Conservation (phyloP, 1,140 invertebrate species). For the Drosophila kikkawai region DNA sequence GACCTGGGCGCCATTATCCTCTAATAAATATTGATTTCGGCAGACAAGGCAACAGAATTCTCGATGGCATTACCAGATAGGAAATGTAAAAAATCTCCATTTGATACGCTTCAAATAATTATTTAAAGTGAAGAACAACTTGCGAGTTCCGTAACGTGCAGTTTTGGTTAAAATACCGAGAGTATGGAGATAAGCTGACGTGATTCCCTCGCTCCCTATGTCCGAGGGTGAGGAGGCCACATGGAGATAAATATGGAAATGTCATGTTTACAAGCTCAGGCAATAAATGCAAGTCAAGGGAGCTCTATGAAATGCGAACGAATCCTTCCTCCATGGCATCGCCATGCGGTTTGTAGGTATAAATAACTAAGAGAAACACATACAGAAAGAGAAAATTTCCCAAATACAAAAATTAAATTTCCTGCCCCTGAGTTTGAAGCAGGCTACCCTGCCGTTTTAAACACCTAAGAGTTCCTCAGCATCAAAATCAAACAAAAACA, state of each 20-base stretch:
- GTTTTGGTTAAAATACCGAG: not conserved
- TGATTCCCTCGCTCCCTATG: conserved; percentile 20
- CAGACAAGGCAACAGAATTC: conserved; percentile 63
- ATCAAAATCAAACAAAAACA: not conserved
- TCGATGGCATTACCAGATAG: conserved; percentile 18
- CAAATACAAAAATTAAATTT: not conserved
- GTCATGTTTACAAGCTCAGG: conserved; percentile 69
- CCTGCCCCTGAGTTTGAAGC: not conserved
- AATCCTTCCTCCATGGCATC: conserved; percentile 4
- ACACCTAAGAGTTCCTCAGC: not conserved
- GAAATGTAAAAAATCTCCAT: conserved; percentile 17
- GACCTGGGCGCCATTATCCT: conserved; percentile 44
- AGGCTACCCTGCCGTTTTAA: not conserved
- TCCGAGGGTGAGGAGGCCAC: conserved; percentile 12
- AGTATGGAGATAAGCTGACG: conserved; percentile 13
- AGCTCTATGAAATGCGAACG: conserved; percentile 50
- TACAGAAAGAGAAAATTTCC: conserved; percentile 60
- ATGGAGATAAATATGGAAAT: conserved; percentile 70
- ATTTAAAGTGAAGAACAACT: conserved; percentile 68
- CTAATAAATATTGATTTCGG: conserved; percentile 74
- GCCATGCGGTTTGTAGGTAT: conserved; percentile 1
- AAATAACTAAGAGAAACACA: not conserved
- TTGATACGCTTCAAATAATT: conserved; percentile 31
- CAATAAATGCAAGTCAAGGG: conserved; percentile 60
- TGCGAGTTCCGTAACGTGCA: conserved; percentile 47